These are phyloP conservation scores for Panthera leo DNA, from an alignment of 2,113 vertebrate genomes.

Conservation along the genomic window DNA sequence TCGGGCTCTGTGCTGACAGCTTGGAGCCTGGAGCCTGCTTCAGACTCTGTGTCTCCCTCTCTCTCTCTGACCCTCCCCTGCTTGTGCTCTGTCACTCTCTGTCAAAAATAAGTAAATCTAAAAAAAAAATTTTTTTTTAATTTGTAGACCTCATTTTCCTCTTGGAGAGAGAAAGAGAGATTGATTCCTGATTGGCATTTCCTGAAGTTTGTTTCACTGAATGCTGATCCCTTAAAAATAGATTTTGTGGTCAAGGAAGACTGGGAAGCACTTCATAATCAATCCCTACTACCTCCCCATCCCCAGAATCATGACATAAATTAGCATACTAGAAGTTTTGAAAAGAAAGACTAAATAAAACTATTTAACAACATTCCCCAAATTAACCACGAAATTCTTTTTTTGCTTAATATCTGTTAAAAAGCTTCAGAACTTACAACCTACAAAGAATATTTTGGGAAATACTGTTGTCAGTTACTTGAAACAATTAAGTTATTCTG, in stretches of 20 bases:
- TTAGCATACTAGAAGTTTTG: neutral
- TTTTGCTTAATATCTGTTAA: slow-evolving; percentile 27
- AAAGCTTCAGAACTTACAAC: neutral
- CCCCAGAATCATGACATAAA: neutral
- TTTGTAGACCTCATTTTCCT: slow-evolving; percentile 1
- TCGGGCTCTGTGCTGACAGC: no score
- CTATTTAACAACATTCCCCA: neutral
- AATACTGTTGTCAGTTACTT: slow-evolving; percentile 2
- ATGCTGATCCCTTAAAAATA: neutral
- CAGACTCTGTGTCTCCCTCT: no score
- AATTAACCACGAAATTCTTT: neutral
- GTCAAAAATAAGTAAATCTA: no score
- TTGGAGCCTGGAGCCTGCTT: no score
- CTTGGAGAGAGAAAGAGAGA: neutral
- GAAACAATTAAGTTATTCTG: neutral
- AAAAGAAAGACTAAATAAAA: neutral
- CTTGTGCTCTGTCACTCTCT: no score
- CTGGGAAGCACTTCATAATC: neutral
- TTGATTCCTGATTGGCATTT: neutral
- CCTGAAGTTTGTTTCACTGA: slow-evolving; percentile 4
- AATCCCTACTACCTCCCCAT: neutral
- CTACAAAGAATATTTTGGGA: neutral
- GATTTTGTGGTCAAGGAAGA: slow-evolving; percentile 10
- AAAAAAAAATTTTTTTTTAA: neutral
- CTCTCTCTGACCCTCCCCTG: no score